phyloP scores from a whole-genome alignment of 2,888 invertebrate genomes.

The Perizoma flavofasciatum region DNA sequence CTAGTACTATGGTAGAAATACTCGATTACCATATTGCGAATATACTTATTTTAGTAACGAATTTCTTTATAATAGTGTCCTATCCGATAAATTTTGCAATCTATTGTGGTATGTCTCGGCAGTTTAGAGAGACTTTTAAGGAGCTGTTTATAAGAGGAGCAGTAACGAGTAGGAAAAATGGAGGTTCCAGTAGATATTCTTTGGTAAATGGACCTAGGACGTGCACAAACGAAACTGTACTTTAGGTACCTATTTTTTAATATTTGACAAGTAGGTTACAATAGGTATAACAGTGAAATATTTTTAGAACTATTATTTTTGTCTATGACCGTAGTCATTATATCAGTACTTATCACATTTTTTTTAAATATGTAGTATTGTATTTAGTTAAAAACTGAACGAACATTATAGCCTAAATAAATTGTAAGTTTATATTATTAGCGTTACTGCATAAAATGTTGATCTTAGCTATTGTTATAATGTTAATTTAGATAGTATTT shows the following conservation, averaged over 20 bases:
- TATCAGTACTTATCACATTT: slow-evolving; percentile 40
- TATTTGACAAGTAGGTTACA: slow-evolving; percentile 12
- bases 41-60: slow-evolving; percentile 91
- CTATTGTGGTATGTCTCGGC: slow-evolving; percentile 97
- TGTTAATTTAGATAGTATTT: slow-evolving; percentile 22
- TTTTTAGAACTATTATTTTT: slow-evolving; percentile 43
- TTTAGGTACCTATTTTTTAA: slow-evolving; percentile 67
- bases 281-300: background rate
- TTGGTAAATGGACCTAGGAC: slow-evolving; percentile 92
- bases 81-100: slow-evolving; percentile 98
- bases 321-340: slow-evolving; percentile 47
- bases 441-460: slow-evolving; percentile 9
- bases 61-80: slow-evolving; percentile 95
- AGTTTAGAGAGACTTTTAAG: slow-evolving; percentile 97
- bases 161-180: slow-evolving; percentile 85
- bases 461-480: slow-evolving; percentile 16
- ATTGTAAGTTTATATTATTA: too few relatives aligned
- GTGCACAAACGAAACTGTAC: slow-evolving; percentile 93
- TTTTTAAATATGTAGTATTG: background rate
- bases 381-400: slow-evolving; percentile 1
- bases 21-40: slow-evolving; percentile 91
- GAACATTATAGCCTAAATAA: slow-evolving; percentile 20
- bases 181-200: slow-evolving; percentile 90
- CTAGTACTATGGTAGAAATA: slow-evolving; percentile 88
- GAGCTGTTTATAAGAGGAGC: slow-evolving; percentile 89